Base-by-base conservation (phyloP, 1,140 invertebrate genomes). In the Schlechtendalia chinensis region DNA sequence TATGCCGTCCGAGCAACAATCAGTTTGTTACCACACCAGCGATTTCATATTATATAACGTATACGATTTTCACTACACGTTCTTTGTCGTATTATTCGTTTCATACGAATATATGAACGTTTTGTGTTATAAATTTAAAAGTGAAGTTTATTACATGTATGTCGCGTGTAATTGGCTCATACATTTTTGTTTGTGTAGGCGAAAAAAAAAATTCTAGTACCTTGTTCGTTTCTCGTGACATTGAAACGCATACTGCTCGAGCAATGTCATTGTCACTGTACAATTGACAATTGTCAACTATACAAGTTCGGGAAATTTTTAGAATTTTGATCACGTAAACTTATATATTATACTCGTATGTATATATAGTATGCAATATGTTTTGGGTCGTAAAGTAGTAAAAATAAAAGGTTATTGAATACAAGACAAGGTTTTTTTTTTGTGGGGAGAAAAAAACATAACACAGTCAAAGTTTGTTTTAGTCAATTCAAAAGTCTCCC, bases 251-350 rank as follows among this genome's bases (percentile, higher is more conserved):
- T 47, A 47, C n/a, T 39, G n/a, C n/a, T n/a, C n/a, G n/a, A n/a
- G n/a, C 6, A 16, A 22, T 22, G n/a, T 47, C n/a, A 69, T 69
- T 69, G 65, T 69, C n/a, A 39, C 47, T 27, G 65, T 22, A 69
- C 39, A 47, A 47, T 45, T 47, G 65, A 67, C 39, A 67, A 67
- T 45, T 22, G 63, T 45, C 32, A n/a, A n/a, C n/a, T 14, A 10
- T 14, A 17, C 19, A 11, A 45, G 19, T 67, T 39, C 32, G 5
- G 39, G 14, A 45, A 69, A 10, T 69, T 47, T 69, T 14, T 19
- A 12, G 5, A 47, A 69, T 69, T 69, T 69, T 47, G 32, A 47
- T 69, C 65, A 69, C 39, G 65, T 69, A 69, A 19, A n/a, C 17
- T 39, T n/a, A n/a, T 65, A 65, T 19, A 65, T 39, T 22, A 22